phyloP scores from a whole-genome alignment of 2,888 invertebrate species.

The Pterobdella sp. region DNA sequence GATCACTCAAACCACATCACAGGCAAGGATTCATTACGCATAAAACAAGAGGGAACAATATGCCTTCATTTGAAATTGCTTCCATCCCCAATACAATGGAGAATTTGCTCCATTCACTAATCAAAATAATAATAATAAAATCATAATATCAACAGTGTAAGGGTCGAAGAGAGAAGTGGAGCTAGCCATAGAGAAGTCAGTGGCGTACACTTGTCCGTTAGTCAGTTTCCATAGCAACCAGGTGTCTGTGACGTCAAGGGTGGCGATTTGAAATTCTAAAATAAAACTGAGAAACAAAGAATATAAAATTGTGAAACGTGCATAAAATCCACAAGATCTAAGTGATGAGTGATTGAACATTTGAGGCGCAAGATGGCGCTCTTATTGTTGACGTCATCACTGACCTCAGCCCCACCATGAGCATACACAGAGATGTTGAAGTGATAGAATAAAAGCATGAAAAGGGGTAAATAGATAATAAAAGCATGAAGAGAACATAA shows the following conservation, averaged over 20 bases:
- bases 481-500: not conserved
- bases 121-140: too few species aligned
- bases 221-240: conserved; percentile 82
- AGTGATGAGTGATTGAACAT: not conserved
- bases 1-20: not conserved
- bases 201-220: conserved; percentile 61
- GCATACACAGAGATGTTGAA: not conserved
- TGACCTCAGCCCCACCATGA: too few species aligned
- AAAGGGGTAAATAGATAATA: not conserved
- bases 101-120: not conserved
- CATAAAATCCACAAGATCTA: not conserved
- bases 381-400: too few species aligned
- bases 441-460: conserved; percentile 1
- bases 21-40: conserved; percentile 9
- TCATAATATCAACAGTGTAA: conserved; percentile 61
- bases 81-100: not conserved
- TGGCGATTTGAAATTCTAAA: not conserved
- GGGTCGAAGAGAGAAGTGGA: conserved; percentile 88
- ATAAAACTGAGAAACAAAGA: not conserved
- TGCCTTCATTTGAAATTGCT: too few species aligned
- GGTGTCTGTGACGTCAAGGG: conserved; percentile 64
- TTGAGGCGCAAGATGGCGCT: not conserved
- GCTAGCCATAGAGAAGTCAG: conserved; percentile 82
- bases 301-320: not conserved
- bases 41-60: not conserved